A percentile compares a stretch with the other conserved stretches of the same genome.
These are phyloP conservation scores for Diplodus sargus DNA, from an alignment of 2,797 vertebrate species.

Conservation along the genomic window DNA sequence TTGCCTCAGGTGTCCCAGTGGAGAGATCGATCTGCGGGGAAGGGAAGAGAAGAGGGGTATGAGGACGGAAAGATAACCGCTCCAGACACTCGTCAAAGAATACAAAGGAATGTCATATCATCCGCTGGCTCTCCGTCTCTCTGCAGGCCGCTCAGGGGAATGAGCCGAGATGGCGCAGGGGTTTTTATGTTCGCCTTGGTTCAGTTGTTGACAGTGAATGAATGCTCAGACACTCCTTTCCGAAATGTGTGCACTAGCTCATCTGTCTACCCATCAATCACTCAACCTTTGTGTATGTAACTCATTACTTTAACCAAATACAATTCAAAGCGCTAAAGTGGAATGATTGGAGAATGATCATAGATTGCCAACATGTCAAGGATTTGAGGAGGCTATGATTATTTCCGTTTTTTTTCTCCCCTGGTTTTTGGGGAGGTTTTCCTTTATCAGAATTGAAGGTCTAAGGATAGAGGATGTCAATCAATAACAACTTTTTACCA, in stretches of 20 bases:
- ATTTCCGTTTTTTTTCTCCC: background rate
- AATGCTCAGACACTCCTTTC: slow-evolving; percentile 42
- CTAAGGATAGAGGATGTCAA: background rate
- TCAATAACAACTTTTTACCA: background rate
- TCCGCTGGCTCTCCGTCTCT: slow-evolving; percentile 37
- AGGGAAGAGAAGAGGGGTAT: slow-evolving; percentile 33
- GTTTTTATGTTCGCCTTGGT: slow-evolving; percentile 53
- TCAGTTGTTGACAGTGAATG: slow-evolving; percentile 56
- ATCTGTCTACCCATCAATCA: slow-evolving; percentile 66
- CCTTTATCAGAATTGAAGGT: background rate
- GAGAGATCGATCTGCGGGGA: slow-evolving; percentile 68
- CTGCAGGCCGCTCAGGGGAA: slow-evolving; percentile 47
- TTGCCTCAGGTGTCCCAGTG: slow-evolving; percentile 77
- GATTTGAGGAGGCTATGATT: background rate
- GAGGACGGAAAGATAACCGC: slow-evolving; percentile 55
- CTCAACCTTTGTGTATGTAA: slow-evolving; percentile 48
- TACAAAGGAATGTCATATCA: slow-evolving; percentile 71
- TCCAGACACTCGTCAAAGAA: slow-evolving; percentile 62
- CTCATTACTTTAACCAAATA: slow-evolving; percentile 53
- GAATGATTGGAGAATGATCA: slow-evolving; percentile 27
- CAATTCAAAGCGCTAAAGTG: slow-evolving; percentile 39
- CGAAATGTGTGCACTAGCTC: slow-evolving; percentile 38
- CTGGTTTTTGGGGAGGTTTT: background rate
- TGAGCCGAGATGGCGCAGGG: slow-evolving; percentile 34
- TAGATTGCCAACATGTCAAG: background rate